Evolutionary conservation across 2,113 vertebrate genomes (phyloP).

Genomic region (Halcyon malimbica): DNA sequence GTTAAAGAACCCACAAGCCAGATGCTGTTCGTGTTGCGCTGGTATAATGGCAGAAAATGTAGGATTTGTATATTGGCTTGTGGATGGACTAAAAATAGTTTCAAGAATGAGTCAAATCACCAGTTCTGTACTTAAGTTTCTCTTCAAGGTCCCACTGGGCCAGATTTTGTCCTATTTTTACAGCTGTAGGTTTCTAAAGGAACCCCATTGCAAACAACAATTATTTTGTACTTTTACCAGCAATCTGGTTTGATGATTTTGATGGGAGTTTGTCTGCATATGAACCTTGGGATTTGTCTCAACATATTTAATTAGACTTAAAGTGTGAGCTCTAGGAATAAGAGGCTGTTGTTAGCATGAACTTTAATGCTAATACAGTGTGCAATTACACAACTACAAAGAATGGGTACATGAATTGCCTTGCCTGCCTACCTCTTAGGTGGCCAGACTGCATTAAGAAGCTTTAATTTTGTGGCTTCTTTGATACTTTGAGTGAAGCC

Average conservation of each 20-base stretch:
- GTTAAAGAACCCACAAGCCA: neutral
- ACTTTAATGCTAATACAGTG: constrained; percentile 1
- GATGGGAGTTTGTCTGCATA: neutral
- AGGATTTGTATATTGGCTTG: neutral
- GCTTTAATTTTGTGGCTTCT: constrained; percentile 59
- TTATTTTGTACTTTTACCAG: neutral
- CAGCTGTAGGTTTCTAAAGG: neutral
- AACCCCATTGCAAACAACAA: neutral
- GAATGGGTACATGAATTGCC: neutral
- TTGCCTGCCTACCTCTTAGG: constrained; percentile 23
- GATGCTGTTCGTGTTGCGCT: neutral
- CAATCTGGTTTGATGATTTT: neutral
- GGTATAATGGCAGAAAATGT: neutral
- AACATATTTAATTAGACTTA: constrained; percentile 15
- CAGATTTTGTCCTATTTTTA: constrained; percentile 8
- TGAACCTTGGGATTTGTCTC: constrained; percentile 29
- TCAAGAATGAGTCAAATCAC: neutral
- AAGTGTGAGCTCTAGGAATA: constrained; percentile 5
- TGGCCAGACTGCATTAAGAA: constrained; percentile 10
- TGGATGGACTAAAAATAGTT: neutral
- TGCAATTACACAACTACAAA: constrained; percentile 18
- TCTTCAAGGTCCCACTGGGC: neutral
- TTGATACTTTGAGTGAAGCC: constrained; percentile 39
- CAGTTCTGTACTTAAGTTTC: neutral
- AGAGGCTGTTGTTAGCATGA: neutral